A percentile compares a stretch with the other conserved stretches of the same genome.
phyloP scores from a whole-genome alignment of 2,888 invertebrate genomes.

The Volucella bombylans region DNA sequence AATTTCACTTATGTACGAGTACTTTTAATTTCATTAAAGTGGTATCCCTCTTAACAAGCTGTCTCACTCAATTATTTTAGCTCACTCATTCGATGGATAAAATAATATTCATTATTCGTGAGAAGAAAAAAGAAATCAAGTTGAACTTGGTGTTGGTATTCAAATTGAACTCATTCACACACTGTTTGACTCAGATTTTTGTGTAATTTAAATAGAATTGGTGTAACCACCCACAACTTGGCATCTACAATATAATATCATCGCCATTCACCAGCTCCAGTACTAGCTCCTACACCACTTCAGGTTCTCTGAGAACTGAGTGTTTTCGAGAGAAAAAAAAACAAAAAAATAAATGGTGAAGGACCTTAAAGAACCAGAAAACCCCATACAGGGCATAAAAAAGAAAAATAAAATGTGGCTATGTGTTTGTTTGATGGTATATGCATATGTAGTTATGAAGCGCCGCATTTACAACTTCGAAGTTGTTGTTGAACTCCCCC shows the following conservation, averaged over 20 bases:
- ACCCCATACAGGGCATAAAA: background rate
- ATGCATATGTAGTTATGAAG: constrained; percentile 10
- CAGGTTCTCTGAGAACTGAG: background rate
- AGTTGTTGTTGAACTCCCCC: background rate
- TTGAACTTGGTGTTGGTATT: constrained; percentile 18
- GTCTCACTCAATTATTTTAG: constrained; percentile 3
- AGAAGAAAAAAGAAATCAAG: background rate
- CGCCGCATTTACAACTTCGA: constrained; percentile 51
- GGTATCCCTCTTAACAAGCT: background rate
- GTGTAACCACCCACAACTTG: constrained; percentile 42
- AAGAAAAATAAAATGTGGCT: constrained; percentile 20
- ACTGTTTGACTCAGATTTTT: constrained; percentile 14
- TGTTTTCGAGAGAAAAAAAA: constrained; percentile 25
- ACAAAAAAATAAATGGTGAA: background rate
- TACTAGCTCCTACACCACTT: background rate
- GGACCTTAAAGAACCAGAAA: constrained; percentile 22
- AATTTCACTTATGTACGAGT: background rate
- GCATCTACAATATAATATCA: background rate
- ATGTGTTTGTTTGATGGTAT: constrained; percentile 9
- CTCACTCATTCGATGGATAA: constrained; percentile 12
- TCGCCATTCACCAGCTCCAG: constrained; percentile 20
- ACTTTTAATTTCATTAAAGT: background rate
- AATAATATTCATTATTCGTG: constrained; percentile 18
- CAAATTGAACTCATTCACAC: constrained; percentile 11
- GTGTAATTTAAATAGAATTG: constrained; percentile 29